These are phyloP conservation scores for Hyperoplus lanceolatus DNA, from an alignment of 2,797 vertebrate genomes.

Conservation along the genomic window DNA sequence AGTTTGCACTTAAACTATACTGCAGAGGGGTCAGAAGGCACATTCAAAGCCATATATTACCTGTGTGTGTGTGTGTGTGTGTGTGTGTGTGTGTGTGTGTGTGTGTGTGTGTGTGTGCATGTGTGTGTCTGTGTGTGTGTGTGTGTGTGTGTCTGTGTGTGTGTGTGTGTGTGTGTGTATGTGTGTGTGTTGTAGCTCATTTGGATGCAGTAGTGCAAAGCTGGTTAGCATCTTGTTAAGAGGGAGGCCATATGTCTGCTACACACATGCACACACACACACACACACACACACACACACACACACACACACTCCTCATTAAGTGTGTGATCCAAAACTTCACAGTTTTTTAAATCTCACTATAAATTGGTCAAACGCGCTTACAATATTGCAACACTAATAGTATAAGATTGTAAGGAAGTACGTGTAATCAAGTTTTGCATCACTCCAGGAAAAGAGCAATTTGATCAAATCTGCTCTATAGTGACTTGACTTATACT, in stretches of 20 bases:
- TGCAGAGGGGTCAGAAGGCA: slow-evolving; percentile 45
- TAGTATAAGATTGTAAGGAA: no score
- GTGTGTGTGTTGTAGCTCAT: slow-evolving; percentile 29
- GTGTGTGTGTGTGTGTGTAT: slow-evolving; percentile 19
- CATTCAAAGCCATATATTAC: slow-evolving; percentile 21
- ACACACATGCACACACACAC: slow-evolving; percentile 1
- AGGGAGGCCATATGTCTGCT: slow-evolving; percentile 40
- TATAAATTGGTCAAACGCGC: no score
- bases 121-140: slow-evolving; percentile 15
- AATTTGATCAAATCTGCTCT: no score
- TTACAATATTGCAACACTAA: no score
- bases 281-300: not conserved
- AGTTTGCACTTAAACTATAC: slow-evolving; percentile 18
- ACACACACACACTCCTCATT: not conserved
- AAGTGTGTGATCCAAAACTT: slow-evolving; percentile 14
- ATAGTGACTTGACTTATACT: no score
- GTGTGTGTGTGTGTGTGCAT: slow-evolving; percentile 11
- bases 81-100: not conserved
- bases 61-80: slow-evolving; percentile 25
- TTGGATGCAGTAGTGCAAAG: slow-evolving; percentile 29
- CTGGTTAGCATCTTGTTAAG: slow-evolving; percentile 33
- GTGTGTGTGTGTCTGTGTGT: slow-evolving; percentile 23
- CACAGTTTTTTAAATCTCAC: not conserved
- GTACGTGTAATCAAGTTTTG: no score
- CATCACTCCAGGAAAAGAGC: no score